phyloP scores from a whole-genome alignment of 37 sponge, comb jelly and placozoan genomes.

The Diacarnus erythraeanus region DNA sequence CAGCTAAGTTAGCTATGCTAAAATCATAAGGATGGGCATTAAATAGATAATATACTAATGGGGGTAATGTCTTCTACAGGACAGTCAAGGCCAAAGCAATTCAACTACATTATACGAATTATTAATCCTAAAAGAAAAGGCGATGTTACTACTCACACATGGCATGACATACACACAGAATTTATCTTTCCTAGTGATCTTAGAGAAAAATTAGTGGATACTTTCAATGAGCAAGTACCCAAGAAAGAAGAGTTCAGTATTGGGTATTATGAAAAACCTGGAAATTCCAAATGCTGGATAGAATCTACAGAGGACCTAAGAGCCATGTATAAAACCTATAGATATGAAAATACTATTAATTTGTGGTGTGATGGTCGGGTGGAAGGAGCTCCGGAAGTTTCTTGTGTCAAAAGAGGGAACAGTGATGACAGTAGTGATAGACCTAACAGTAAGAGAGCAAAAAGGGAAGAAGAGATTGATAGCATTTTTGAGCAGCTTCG shows the following conservation, averaged over 20 bases:
- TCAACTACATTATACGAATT: no score
- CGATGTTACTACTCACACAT: no score
- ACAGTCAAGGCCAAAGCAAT: no score
- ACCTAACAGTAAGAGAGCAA: conserved; percentile 5
- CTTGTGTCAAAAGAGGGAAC: background rate
- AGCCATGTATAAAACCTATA: background rate
- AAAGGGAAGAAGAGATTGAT: background rate
- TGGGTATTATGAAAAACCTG: conserved; percentile 5
- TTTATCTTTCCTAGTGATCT: no score
- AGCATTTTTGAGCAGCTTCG: background rate
- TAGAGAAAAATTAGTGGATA: no score
- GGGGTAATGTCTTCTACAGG: no score
- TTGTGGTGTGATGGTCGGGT: conserved; percentile 1
- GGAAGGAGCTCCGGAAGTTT: background rate
- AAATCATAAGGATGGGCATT: no score
- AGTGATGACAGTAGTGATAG: background rate
- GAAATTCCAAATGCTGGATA: conserved; percentile 6
- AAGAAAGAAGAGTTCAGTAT: background rate
- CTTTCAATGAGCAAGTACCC: no score
- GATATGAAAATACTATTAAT: background rate
- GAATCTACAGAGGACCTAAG: background rate
- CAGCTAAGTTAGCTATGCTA: no score
- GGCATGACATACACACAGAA: no score
- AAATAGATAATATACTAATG: no score
- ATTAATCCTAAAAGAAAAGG: no score